Evolutionary conservation across 2,888 invertebrate species (phyloP), one percentile per base, ranked within the genome.

Genomic region (Phlogophora meticulosa): DNA sequence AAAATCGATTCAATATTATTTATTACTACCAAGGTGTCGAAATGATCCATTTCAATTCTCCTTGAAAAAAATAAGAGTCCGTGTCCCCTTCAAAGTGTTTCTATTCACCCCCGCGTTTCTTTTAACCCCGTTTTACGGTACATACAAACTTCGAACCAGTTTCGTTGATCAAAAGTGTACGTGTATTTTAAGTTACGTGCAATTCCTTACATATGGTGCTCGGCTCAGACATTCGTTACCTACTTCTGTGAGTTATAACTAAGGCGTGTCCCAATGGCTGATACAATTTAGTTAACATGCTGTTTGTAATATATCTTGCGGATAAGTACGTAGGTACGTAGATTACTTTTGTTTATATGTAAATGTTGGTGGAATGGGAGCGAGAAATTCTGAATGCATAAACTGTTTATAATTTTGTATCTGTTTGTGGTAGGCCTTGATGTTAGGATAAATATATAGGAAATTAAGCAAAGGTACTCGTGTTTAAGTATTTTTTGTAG

Each of bases 251-350:
- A 79, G 59, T 81, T 78, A 79, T 62, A 64, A 45, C 69, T 59
- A 66, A 80, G 80, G 80, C 61, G 83, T 73, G 83, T 64, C 62
- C 24, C 71, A 80, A 65, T 62, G 62, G 42, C 72, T 69, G 58
- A 48, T 76, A 58, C 80, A 48, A 80, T 82, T 76, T 80, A 76
- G 77, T 56, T 71, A 56, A 80, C 68, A 63, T 76, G 45, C 52
- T 64, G 72, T 45, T 43, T 17, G 62, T 42, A 53, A 61, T 80
- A 61, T 61, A 73, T 78, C 48, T 53, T 42, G 36, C 28, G 36
- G 49, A 49, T 61, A 71, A 63, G 56, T 71, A 32, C 45, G 9
- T 17, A 34, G n/a, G 56, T 71, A 32, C 45, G 9, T 17, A 34
- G n/a, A 53, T 63, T 57, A 60, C 42, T 67, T 75, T 68, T 76